Percentiles rank a stretch among this genome's conserved stretches.
Evolutionary conservation across 2,113 vertebrate genomes (phyloP).

Genomic region (Philantomba maxwellii): DNA sequence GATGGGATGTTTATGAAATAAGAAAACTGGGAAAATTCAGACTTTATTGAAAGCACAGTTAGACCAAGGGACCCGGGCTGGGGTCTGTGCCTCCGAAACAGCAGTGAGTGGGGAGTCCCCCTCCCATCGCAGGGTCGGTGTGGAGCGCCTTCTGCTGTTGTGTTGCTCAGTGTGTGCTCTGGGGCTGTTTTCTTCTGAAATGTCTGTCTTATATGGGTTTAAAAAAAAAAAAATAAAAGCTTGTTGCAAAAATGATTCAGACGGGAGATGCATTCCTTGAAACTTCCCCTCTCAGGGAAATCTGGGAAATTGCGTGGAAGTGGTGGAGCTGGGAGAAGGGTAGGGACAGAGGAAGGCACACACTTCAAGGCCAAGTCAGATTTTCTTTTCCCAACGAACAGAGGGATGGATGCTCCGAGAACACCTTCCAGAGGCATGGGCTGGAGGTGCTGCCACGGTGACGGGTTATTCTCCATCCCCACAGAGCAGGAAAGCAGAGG

Average conservation of each 20-base stretch:
- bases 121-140: constrained; percentile 47
- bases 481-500: neutral
- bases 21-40: neutral
- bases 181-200: constrained; percentile 58
- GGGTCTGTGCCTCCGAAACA: neutral
- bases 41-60: constrained; percentile 43
- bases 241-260: constrained; percentile 74
- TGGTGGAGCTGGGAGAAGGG: neutral
- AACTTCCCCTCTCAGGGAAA: neutral
- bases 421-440: neutral
- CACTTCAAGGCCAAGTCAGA: neutral
- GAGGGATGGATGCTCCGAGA: neutral
- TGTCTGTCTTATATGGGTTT: constrained; percentile 65
- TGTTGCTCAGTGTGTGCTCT: constrained; percentile 48
- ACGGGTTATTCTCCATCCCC: neutral
- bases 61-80: constrained; percentile 17
- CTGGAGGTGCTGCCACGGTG: neutral
- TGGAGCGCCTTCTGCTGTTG: constrained; percentile 78
- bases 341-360: rapidly evolving
- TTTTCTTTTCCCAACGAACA: neutral
- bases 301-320: neutral
- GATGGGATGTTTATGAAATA: constrained; percentile 40
- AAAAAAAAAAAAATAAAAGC: constrained; percentile 74
- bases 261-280: constrained; percentile 53
- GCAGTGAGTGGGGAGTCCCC: neutral